phyloP scores from a whole-genome alignment of 1,140 invertebrate genomes.

The Calycopis cecrops region DNA sequence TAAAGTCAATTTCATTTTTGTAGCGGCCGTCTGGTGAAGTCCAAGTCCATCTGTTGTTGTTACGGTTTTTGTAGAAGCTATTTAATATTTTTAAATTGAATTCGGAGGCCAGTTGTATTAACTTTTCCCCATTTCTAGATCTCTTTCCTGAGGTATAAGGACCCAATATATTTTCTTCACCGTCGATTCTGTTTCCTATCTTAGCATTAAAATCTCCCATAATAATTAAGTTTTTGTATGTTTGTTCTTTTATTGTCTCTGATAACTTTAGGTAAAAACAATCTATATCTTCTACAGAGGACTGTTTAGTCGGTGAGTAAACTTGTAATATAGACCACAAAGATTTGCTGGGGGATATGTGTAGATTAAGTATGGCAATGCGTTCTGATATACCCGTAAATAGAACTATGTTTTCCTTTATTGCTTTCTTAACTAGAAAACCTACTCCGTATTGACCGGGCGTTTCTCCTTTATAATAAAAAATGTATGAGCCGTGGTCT shows the following conservation, averaged over 20 bases:
- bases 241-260: conserved; percentile 12
- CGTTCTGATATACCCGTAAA: conserved; percentile 14
- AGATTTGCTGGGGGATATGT: conserved; percentile 5
- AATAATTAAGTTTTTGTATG: conserved; percentile 21
- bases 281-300: conserved; percentile 16
- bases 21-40: conserved; percentile 15
- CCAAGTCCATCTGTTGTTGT: conserved; percentile 19
- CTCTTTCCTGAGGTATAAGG: conserved; percentile 19
- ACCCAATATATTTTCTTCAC: conserved; percentile 22
- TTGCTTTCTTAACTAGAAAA: conserved; percentile 15
- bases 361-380: conserved; percentile 12
- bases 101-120: conserved; percentile 18
- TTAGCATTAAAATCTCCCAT: conserved; percentile 24
- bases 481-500: conserved; percentile 8
- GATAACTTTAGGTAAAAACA: not conserved
- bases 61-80: conserved; percentile 14
- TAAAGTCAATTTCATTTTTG: conserved; percentile 25
- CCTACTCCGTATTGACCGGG: conserved; percentile 11
- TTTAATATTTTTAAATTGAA: conserved; percentile 21
- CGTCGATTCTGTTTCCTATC: conserved; percentile 15
- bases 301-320: conserved; percentile 18
- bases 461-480: conserved; percentile 12
- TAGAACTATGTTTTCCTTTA: conserved; percentile 3
- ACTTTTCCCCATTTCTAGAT: conserved; percentile 18
- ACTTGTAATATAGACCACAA: conserved; percentile 19